Conservation (phyloP, 2,113 vertebrate genomes). For the Elephantulus edwardii region DNA sequence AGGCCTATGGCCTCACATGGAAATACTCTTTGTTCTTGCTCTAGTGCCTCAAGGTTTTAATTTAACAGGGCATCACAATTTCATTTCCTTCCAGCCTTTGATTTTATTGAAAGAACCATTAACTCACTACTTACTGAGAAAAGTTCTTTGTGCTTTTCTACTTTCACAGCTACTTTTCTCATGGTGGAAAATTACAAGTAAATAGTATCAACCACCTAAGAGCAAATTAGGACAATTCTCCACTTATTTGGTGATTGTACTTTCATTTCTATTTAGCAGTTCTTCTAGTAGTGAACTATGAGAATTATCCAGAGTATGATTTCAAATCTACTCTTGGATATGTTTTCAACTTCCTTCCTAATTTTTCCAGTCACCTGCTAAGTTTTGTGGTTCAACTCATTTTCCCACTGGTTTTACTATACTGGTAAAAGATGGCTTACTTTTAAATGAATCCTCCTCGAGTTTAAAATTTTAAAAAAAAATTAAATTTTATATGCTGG, state of each 20-base stretch:
- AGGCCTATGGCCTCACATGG: neutral
- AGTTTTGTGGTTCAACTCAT: neutral
- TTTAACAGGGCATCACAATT: conserved; percentile 36
- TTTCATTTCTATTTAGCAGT: neutral
- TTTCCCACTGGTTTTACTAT: neutral
- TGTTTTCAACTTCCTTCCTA: neutral
- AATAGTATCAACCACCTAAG: neutral
- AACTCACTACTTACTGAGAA: conserved; percentile 35
- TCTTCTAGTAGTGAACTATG: neutral
- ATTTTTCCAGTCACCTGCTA: neutral
- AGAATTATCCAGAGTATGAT: accelerated
- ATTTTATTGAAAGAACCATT: conserved; percentile 51
- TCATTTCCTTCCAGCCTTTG: conserved; percentile 53
- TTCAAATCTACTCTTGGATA: neutral
- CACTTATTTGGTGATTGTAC: neutral
- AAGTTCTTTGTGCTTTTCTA: neutral
- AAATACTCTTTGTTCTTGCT: neutral
- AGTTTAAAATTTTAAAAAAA: too few species aligned
- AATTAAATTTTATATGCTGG: too few species aligned
- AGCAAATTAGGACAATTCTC: neutral
- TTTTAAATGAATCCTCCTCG: neutral
- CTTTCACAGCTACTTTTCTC: neutral
- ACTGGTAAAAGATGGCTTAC: neutral
- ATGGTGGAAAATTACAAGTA: conserved; percentile 22
- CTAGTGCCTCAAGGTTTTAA: neutral